These are phyloP conservation scores for Dreissena polymorpha DNA, from an alignment of 1,140 invertebrate genomes.

Conservation along the genomic window DNA sequence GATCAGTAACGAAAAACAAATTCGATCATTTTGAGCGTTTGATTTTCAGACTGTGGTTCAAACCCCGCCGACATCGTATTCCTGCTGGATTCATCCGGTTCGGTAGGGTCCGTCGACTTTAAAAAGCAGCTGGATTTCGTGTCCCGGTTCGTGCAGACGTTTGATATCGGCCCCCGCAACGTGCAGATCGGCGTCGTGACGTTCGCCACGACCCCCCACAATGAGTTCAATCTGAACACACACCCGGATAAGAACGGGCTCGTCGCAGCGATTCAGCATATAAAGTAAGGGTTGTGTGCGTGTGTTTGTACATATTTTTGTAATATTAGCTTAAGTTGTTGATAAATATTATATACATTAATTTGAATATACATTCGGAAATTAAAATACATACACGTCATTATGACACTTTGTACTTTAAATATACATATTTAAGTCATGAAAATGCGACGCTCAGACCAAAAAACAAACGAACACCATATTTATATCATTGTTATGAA, in stretches of 20 bases:
- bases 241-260: conserved; percentile 3
- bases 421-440: no score
- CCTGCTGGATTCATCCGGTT: conserved; percentile 67
- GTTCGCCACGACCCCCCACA: conserved; percentile 6
- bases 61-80: conserved; percentile 73
- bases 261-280: conserved; percentile 11
- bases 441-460: no score
- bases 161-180: conserved; percentile 58
- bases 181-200: conserved; percentile 24
- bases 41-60: conserved; percentile 56
- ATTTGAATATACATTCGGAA: no score
- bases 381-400: no score
- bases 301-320: neutral
- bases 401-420: no score
- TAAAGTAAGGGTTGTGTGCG: neutral
- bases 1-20: no score
- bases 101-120: conserved; percentile 64
- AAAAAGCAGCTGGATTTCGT: conserved; percentile 66
- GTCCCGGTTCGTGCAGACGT: conserved; percentile 58
- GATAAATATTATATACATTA: no score
- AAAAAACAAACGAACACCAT: no score
- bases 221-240: conserved; percentile 10
- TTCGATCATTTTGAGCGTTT: no score
- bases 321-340: no score
- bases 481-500: no score